A percentile compares a stretch with the other conserved stretches of the same genome.
These are phyloP conservation scores for Spermophilus dauricus DNA, from an alignment of 2,113 vertebrate genomes.

Conservation along the genomic window DNA sequence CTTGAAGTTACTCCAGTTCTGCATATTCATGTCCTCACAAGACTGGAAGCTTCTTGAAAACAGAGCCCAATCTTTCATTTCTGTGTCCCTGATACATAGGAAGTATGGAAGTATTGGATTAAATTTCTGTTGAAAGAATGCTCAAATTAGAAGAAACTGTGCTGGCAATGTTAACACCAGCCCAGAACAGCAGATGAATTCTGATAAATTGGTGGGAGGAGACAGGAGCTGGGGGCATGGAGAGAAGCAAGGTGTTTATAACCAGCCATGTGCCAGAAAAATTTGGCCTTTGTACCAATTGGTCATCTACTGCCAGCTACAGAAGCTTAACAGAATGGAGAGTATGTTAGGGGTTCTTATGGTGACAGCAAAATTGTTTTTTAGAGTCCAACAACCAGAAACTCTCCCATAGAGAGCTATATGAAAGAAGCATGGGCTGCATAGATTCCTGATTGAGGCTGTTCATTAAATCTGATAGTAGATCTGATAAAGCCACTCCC, in stretches of 20 bases:
- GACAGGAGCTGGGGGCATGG: background rate
- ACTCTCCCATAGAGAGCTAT: background rate
- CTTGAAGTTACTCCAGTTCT: background rate
- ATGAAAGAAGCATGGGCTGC: background rate
- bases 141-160: background rate
- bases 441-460: background rate
- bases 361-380: background rate
- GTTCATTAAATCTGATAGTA: background rate
- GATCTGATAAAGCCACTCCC: background rate
- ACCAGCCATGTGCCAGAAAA: background rate
- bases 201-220: background rate
- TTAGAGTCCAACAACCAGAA: constrained; percentile 21
- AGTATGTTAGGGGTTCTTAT: background rate
- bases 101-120: background rate
- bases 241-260: background rate
- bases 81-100: background rate
- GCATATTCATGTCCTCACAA: too few species aligned
- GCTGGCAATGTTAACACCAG: background rate
- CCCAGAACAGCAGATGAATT: background rate
- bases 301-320: background rate
- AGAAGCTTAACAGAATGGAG: background rate
- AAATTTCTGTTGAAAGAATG: background rate
- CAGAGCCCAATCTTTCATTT: background rate
- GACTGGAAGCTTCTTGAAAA: background rate
- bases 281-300: background rate